Evolutionary conservation across 2,888 invertebrate species (phyloP), one percentile per base, ranked within the genome.

Genomic region (Drosophila kuntzei): DNA sequence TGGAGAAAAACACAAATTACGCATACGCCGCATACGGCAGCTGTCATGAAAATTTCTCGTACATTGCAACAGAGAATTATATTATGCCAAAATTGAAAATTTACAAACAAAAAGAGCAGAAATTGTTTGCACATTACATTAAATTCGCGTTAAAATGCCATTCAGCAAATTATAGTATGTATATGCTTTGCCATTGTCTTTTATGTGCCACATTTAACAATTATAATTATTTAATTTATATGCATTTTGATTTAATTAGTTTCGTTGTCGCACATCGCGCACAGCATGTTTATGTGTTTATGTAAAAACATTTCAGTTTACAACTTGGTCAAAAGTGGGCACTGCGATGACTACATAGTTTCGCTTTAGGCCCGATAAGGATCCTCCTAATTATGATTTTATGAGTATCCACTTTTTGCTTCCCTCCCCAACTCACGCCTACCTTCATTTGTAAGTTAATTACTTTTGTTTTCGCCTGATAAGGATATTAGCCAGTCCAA

Each of bases 231-330:
- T 46, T 54, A 22, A 79, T 71, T 73, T 66, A 57, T 60, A 53
- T 64, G 61, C 61, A 27, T 27, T 76, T 54, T 76, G 72, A 75
- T 78, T 75, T 70, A 66, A 71, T 74, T 80, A 58, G 49, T 25
- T 59, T 25, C 11, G 18, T 20, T 43, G n/a, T 49, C 49, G 29
- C 37, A 18, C 27, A 34, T 6, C 16, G 12, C 9, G 5, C 39
- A 49, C 53, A 39, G 36, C 27, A 29, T 11, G 39, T n/a, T 47
- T 46, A 36, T 47, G 34, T 5, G 29, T 41, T 58, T 29, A 37
- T 43, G 51, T 36, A 43, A 37, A 41, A 47, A 14, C n/a, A n/a
- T 47, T 49, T 18, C 9, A 50, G 43, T 25, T 39, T 22, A 27
- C 37, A 22, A 39, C 11, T n/a, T 6, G 39, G 22, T 12, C 14